phyloP scores from a whole-genome alignment of 2,888 invertebrate genomes.

The Eupeodes luniger region DNA sequence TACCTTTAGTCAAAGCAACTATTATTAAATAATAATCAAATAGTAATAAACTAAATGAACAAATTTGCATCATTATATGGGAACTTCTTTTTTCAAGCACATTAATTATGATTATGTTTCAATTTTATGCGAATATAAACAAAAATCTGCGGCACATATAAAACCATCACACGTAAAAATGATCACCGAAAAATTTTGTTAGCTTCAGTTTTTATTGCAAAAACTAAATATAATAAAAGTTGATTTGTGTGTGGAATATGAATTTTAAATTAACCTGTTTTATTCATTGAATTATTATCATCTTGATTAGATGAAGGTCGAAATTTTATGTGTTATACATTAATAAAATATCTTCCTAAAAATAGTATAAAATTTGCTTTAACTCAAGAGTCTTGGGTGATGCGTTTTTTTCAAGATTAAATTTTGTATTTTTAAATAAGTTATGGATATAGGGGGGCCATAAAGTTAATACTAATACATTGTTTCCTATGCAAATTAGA shows the following conservation, averaged over 20 bases:
- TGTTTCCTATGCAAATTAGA: no score
- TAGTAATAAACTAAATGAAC: background rate
- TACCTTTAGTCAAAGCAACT: background rate
- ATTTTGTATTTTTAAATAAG: background rate
- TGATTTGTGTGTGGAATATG: constrained; percentile 36
- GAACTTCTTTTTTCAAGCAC: constrained; percentile 2
- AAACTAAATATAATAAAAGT: background rate
- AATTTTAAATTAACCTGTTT: constrained; percentile 28
- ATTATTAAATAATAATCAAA: background rate
- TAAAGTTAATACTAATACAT: no score
- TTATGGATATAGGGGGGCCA: background rate
- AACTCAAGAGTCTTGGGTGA: background rate
- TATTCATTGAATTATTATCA: background rate
- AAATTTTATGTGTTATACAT: no score
- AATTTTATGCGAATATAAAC: background rate
- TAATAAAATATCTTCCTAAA: constrained; percentile 2
- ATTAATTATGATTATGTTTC: constrained; percentile 1
- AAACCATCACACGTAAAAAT: background rate
- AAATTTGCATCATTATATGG: constrained; percentile 39
- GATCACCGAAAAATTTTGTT: constrained; percentile 8
- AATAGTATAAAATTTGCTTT: background rate
- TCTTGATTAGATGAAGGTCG: constrained; percentile 22
- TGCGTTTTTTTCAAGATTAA: background rate
- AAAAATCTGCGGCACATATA: background rate
- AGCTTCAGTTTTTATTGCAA: constrained; percentile 25